Conservation (phyloP, 2,888 invertebrate species). For the Helicoverpa assulta region DNA sequence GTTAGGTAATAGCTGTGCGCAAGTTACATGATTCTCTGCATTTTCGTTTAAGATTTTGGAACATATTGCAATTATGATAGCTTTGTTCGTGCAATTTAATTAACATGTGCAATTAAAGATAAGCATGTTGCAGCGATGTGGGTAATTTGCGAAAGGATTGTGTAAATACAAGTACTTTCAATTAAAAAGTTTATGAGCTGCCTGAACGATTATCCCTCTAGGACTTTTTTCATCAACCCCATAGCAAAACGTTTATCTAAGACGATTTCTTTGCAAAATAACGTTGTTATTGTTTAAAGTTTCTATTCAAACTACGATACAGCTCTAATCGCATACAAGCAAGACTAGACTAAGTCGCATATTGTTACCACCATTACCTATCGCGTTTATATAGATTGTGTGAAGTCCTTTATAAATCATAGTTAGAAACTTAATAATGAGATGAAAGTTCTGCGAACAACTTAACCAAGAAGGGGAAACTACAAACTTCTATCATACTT, state of each 20-base stretch:
- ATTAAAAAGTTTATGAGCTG: background rate
- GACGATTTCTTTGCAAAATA: background rate
- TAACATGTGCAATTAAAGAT: slow-evolving; percentile 5
- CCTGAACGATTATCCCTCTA: too few species aligned
- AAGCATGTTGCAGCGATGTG: slow-evolving; percentile 13
- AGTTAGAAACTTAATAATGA: slow-evolving; percentile 48
- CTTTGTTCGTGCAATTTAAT: slow-evolving; percentile 7
- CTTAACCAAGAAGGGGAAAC: slow-evolving; percentile 4
- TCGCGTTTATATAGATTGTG: slow-evolving; percentile 6
- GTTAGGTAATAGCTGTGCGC: slow-evolving; percentile 25
- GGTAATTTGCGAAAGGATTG: slow-evolving; percentile 10
- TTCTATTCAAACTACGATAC: slow-evolving; percentile 1
- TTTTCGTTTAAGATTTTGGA: slow-evolving; percentile 43
- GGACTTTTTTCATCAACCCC: background rate
- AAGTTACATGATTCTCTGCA: slow-evolving; percentile 51
- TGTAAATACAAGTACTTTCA: slow-evolving; percentile 12
- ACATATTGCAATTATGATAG: slow-evolving; percentile 11
- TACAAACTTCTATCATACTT: slow-evolving; percentile 16
- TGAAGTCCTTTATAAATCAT: slow-evolving; percentile 31
- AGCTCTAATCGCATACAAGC: slow-evolving; percentile 12
- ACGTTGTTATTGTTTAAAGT: background rate
- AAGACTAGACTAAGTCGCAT: slow-evolving; percentile 1
- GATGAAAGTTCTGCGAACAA: slow-evolving; percentile 28
- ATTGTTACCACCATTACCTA: slow-evolving; percentile 6
- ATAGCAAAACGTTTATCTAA: too few species aligned